Conservation (phyloP, 2,888 invertebrate species). For the Oxyscelio sp. region DNA sequence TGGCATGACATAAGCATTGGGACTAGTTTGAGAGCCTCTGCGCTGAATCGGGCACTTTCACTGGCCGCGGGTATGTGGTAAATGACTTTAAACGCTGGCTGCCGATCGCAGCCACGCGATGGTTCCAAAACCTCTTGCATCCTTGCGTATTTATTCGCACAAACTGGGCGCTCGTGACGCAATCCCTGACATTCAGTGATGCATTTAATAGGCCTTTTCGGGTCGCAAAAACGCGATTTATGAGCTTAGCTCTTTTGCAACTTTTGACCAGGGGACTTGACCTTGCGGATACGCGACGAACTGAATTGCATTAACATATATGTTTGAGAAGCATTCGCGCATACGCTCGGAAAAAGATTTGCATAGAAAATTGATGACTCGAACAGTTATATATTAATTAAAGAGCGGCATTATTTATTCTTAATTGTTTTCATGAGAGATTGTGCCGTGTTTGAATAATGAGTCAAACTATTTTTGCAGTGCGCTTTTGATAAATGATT, state of each 20-base stretch:
- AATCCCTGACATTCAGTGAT: slow-evolving; percentile 22
- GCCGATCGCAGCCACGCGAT: neutral
- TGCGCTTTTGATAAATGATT: no score
- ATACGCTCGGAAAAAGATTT: neutral
- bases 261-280: slow-evolving; percentile 30
- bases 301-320: slow-evolving; percentile 36
- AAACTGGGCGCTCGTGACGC: no score
- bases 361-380: neutral
- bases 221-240: slow-evolving; percentile 6
- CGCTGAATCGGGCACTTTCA: slow-evolving; percentile 84
- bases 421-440: no score
- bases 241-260: slow-evolving; percentile 17
- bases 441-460: no score
- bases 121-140: slow-evolving; percentile 28
- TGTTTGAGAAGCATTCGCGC: no score
- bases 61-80: slow-evolving; percentile 79
- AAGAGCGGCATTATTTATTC: no score
- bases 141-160: slow-evolving; percentile 15
- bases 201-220: slow-evolving; percentile 18
- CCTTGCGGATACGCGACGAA: slow-evolving; percentile 41
- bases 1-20: slow-evolving; percentile 77
- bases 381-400: no score
- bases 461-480: no score
- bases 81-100: slow-evolving; percentile 19
- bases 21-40: slow-evolving; percentile 79